Conservation (phyloP, 2,113 vertebrate species). For the Dicaeum eximium region DNA sequence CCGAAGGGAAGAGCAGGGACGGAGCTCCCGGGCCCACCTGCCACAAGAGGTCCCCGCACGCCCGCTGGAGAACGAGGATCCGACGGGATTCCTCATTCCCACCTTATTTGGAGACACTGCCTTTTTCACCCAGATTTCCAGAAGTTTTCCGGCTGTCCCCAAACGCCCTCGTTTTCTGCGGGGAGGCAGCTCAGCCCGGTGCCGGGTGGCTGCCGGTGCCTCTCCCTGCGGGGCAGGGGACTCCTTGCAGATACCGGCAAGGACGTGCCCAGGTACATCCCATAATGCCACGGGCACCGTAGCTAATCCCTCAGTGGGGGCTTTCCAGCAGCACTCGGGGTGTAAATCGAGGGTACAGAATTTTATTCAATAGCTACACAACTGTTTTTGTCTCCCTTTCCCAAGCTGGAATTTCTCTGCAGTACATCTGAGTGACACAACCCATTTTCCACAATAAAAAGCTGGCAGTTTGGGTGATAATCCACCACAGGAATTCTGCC, state of each 20-base stretch:
- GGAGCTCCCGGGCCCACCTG: background rate
- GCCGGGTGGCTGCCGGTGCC: background rate
- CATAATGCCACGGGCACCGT: fast-evolving
- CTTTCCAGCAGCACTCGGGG: background rate
- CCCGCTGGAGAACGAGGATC: background rate
- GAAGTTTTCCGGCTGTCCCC: background rate
- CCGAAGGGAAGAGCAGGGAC: background rate
- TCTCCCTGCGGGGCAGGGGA: background rate
- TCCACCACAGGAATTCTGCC: background rate
- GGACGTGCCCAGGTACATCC: background rate
- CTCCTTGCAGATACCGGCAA: background rate
- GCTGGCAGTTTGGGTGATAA: background rate
- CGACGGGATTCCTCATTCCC: background rate
- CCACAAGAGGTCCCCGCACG: conserved; percentile 56
- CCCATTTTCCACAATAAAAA: background rate
- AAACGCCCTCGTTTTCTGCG: background rate
- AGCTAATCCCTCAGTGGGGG: background rate
- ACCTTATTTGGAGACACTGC: conserved; percentile 3
- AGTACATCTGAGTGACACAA: background rate
- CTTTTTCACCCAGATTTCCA: conserved; percentile 14
- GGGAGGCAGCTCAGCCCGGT: background rate
- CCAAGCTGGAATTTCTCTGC: background rate
- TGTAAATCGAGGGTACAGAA: background rate
- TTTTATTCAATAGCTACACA: background rate
- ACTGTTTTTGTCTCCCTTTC: background rate